Percentiles rank a stretch among this genome's conserved stretches.
These are phyloP conservation scores for Piliocolobus tephrosceles DNA, from an alignment of 2,113 vertebrate genomes.

Conservation along the genomic window DNA sequence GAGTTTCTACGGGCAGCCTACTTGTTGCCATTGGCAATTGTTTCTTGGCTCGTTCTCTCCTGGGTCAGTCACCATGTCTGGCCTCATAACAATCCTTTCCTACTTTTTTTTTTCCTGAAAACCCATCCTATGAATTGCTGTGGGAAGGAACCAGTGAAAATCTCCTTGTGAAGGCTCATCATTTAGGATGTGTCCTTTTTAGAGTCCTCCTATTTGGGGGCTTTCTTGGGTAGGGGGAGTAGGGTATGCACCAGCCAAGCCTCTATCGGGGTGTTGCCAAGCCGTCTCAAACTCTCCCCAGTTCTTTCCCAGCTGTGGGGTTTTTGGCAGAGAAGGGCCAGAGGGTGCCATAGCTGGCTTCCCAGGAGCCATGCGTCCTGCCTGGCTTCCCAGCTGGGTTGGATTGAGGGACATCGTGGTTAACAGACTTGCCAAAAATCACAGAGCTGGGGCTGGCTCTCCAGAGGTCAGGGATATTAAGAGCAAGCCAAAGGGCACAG, in stretches of 20 bases:
- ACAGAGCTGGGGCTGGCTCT: background rate
- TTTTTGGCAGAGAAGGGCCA: background rate
- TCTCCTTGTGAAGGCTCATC: background rate
- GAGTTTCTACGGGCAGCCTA: background rate
- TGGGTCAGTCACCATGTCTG: background rate
- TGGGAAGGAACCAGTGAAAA: background rate
- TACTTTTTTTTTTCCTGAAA: background rate
- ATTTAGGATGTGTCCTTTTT: background rate
- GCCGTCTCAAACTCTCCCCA: background rate
- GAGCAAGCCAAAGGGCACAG: background rate
- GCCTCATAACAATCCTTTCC: background rate
- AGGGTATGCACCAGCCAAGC: background rate
- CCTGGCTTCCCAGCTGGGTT: constrained; percentile 3
- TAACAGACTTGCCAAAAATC: constrained; percentile 50
- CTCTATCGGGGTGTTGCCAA: background rate
- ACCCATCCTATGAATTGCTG: background rate
- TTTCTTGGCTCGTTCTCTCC: background rate
- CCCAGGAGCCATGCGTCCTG: background rate
- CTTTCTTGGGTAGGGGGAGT: background rate
- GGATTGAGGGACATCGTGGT: background rate
- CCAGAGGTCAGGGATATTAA: background rate
- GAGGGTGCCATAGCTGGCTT: background rate
- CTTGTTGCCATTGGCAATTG: background rate
- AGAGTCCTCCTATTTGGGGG: background rate
- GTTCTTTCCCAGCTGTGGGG: background rate